phyloP scores from a whole-genome alignment of 2,888 invertebrate species.

The Sphecodes monilicornis region DNA sequence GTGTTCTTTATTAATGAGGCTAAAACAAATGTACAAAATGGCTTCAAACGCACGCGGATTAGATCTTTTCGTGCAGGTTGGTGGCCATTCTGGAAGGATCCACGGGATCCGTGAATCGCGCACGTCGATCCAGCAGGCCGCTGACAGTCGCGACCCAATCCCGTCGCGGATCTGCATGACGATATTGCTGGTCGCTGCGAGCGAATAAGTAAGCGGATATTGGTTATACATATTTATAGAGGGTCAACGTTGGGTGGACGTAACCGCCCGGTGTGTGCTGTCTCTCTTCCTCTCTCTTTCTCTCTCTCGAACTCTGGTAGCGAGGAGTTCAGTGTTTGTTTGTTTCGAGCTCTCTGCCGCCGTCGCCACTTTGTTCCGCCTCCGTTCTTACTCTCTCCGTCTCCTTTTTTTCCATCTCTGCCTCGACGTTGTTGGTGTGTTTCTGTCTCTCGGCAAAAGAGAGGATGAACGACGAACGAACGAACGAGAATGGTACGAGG shows the following conservation, averaged over 20 bases:
- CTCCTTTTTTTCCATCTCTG: slow-evolving; percentile 22
- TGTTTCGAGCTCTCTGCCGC: slow-evolving; percentile 56
- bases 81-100: slow-evolving; percentile 72
- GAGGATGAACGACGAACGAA: slow-evolving; percentile 23
- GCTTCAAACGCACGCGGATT: slow-evolving; percentile 80
- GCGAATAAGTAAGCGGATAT: slow-evolving; percentile 78
- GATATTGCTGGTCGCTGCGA: slow-evolving; percentile 74
- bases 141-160: slow-evolving; percentile 21
- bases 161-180: slow-evolving; percentile 71
- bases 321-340: slow-evolving; percentile 60
- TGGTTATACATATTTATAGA: slow-evolving; percentile 81
- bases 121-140: slow-evolving; percentile 37
- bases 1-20: no score
- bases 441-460: slow-evolving; percentile 20
- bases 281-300: background rate
- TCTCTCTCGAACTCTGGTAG: slow-evolving; percentile 31
- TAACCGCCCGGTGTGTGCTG: background rate
- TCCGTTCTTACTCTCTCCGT: slow-evolving; percentile 29
- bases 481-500: background rate
- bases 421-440: slow-evolving; percentile 2
- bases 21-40: no score
- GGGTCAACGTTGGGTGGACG: slow-evolving; percentile 42
- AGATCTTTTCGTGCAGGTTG: slow-evolving; percentile 75
- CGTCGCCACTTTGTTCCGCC: slow-evolving; percentile 55
- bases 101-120: slow-evolving; percentile 31